Base-by-base conservation (phyloP, 2,888 invertebrate genomes). In the Andrena marginata region DNA sequence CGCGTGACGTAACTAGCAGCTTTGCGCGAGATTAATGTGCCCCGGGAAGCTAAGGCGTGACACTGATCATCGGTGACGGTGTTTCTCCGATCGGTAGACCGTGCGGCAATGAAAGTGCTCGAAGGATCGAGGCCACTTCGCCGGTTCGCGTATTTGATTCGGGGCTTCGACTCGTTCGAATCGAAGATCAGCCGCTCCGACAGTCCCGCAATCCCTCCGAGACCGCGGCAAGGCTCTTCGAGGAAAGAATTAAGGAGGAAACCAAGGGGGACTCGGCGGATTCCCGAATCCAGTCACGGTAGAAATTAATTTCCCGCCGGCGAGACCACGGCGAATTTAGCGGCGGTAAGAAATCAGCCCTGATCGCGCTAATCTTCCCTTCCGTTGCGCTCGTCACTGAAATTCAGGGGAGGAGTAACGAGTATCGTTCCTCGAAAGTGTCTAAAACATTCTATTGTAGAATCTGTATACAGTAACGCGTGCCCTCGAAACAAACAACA, bases 241-340 rank as follows among this genome's bases (percentile, higher is more conserved):
- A 20, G 51, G 68, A 60, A 63, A 75, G 78, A 78, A 77, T 75
- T 72, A 79, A 76, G 78, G 68, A 42, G 2, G 59, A 64, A 75
- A 48, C 26, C 54, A 51, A 13, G 56, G 69, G 48, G 73, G 70
- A 42, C 64, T 6, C 23, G 69, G 33, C 35, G 86, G 80, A 73
- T 83, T 86, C 23, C 63, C n/a, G 73, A 86, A 86, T 80, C 80
- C 84, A 69, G 80, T 82, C 86, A 82, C 83, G 84, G 76, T 76
- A 48, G 78, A 86, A 86, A 86, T 86, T 86, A 79, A 86, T 86
- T 86, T 78, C 79, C 78, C 63, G 65, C 48, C 63, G 62, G 54
- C 63, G 42, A 63, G 60, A 65, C 42, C 54, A 20, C 67, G 62
- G 60, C 20, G 73, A 80, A 80, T 80, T 77, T 65, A 70, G 26